Base-by-base conservation (phyloP, 2,797 vertebrate species). In the Aratinga solstitialis region DNA sequence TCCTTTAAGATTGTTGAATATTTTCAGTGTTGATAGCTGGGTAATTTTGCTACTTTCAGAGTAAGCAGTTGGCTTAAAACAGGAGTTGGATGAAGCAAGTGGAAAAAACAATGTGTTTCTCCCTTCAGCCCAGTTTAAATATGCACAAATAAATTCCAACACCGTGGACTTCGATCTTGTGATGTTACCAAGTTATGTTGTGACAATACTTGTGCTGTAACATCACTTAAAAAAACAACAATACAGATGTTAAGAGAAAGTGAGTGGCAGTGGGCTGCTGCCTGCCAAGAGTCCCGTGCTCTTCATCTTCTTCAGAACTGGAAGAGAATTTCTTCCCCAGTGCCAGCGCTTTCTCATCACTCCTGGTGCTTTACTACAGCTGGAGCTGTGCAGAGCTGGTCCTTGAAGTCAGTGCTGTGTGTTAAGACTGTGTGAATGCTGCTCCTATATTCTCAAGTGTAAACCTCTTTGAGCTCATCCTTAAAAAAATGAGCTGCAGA, bases 51-150 rank as follows among this genome's bases (percentile, higher is more conserved):
- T 83, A 21, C 93, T 94, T 95, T 81, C 29, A 82, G 81, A 82
- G 72, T 34, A 68, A 84, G 72, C 69, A 62, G 14, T 93, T 96
- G 93, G 92, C 92, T 95, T 90, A 21, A 83, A 76, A 6, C 59
- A 74, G 12, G 51, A 89, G 53, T 83, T 94, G 93, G 87, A 93
- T 72, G 87, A 84, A 86, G 80, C 66, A 48, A 87, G 21, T 94
- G 94, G 89, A 93, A 90, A 95, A 97, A 77, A 45, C 71, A 90
- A 30, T 54, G 54, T 73, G 48, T 86, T 84, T 85, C 81, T 93
- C 75, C 88, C 76, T 94, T 93, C 79, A 91, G 20, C 45, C 36
- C 72, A 5, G 20, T 45, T 96, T 87, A 92, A 95, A 89, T 79
- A 43, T 71, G 65, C 62, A 63, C 80, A 85, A 77, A 87, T 88